These are phyloP conservation scores for Pelvicachromis taeniatus DNA, from an alignment of 2,113 vertebrate genomes.

Conservation along the genomic window DNA sequence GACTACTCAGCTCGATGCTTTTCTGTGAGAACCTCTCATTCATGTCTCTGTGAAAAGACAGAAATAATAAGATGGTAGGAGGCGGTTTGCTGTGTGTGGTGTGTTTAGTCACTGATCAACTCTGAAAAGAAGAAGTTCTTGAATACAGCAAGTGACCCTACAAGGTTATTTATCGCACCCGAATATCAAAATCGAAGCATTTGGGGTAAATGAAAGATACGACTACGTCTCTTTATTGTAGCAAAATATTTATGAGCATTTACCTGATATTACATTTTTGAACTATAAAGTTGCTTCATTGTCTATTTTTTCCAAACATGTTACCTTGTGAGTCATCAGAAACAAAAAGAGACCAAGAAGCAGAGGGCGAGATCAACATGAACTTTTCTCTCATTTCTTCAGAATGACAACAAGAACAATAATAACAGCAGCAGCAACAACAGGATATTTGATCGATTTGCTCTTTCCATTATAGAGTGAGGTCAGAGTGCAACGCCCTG, in stretches of 20 bases:
- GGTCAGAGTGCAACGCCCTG: background rate
- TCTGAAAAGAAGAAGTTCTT: background rate
- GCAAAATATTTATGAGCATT: background rate
- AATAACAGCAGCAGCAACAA: background rate
- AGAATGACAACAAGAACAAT: background rate
- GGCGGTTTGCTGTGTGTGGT: background rate
- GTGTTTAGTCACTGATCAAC: background rate
- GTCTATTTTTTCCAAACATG: background rate
- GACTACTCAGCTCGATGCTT: background rate
- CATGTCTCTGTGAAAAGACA: background rate
- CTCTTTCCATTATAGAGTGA: background rate
- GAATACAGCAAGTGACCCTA: background rate
- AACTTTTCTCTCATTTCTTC: background rate
- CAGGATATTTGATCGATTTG: background rate
- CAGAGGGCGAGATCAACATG: background rate
- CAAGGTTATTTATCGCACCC: background rate
- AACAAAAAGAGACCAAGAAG: background rate
- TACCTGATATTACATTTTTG: background rate
- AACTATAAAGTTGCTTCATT: background rate
- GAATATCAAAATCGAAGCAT: background rate
- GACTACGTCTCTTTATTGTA: background rate
- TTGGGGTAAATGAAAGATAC: background rate
- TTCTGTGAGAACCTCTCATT: conserved; percentile 11
- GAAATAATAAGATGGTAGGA: background rate
- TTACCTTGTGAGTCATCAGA: background rate